These are phyloP conservation scores for Fragum fragum DNA, from an alignment of 2,888 invertebrate species.

Conservation along the genomic window DNA sequence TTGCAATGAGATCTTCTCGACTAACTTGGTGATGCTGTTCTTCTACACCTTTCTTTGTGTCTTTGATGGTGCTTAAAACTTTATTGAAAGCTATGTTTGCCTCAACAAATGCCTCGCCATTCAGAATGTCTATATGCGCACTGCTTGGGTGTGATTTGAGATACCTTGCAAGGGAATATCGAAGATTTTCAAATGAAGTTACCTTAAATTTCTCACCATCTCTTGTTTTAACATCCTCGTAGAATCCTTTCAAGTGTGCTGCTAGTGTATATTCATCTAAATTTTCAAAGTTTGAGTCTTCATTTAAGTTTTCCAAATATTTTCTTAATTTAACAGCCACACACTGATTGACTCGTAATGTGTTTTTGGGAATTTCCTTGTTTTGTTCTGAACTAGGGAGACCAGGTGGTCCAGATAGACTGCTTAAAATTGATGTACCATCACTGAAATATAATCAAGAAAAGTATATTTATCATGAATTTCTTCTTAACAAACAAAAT, in stretches of 20 bases:
- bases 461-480: too few species aligned
- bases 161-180: slow-evolving; percentile 9
- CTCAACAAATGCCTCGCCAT: neutral
- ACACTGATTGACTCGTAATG: slow-evolving; percentile 7
- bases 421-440: slow-evolving; percentile 3
- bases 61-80: neutral
- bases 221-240: slow-evolving; percentile 8
- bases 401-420: neutral
- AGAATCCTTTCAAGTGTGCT: slow-evolving; percentile 3
- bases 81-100: slow-evolving; percentile 4
- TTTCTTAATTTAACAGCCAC: slow-evolving; percentile 8
- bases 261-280: slow-evolving; percentile 11
- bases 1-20: neutral
- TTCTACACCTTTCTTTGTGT: slow-evolving; percentile 5
- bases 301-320: neutral
- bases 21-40: neutral
- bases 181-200: slow-evolving; percentile 9
- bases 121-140: slow-evolving; percentile 6
- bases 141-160: neutral
- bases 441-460: too few species aligned
- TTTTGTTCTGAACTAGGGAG: neutral
- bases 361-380: slow-evolving; percentile 10
- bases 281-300: slow-evolving; percentile 6
- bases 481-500: too few species aligned
- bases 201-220: slow-evolving; percentile 22